A percentile compares a stretch with the other conserved stretches of the same genome.
Evolutionary conservation across 1,140 invertebrate genomes (phyloP).

Genomic region (Radopholus similis): DNA sequence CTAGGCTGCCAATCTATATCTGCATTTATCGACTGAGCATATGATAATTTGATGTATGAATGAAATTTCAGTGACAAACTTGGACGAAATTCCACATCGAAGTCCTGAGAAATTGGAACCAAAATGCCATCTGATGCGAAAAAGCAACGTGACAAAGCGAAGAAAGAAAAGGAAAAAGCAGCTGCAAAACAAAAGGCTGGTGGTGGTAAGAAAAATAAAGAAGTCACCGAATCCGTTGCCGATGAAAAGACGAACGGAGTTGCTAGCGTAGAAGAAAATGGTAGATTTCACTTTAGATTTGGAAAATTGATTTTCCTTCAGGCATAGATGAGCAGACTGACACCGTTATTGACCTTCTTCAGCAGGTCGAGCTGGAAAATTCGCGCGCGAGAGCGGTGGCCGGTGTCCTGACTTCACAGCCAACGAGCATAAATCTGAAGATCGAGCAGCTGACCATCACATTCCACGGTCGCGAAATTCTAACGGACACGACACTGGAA

Average conservation of each 20-base stretch:
- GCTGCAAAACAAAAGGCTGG: conserved; percentile 70
- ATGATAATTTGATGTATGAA: too few species aligned
- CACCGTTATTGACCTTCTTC: conserved; percentile 66
- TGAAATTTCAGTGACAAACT: too few species aligned
- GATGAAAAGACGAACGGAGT: conserved; percentile 17
- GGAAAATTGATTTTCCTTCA: neutral
- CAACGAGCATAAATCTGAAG: conserved; percentile 88
- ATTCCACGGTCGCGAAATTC: conserved; percentile 90
- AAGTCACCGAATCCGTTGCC: neutral
- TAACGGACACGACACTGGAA: conserved; percentile 91
- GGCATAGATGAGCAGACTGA: conserved; percentile 39
- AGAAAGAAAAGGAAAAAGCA: conserved; percentile 71
- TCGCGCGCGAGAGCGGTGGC: conserved; percentile 89
- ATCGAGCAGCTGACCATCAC: conserved; percentile 95
- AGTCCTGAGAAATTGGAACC: too few species aligned
- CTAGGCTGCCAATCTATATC: too few species aligned
- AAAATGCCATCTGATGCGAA: conserved; percentile 92
- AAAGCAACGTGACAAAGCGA: conserved; percentile 91
- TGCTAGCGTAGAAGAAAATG: neutral
- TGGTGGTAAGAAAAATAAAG: conserved; percentile 55
- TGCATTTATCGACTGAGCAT: too few species aligned
- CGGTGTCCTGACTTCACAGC: conserved; percentile 87
- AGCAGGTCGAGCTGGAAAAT: conserved; percentile 78
- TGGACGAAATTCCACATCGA: too few species aligned
- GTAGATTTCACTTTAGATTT: neutral